Percentiles rank a stretch among this genome's conserved stretches.
phyloP scores from a whole-genome alignment of 2,888 invertebrate species.

The Tridacna gigas region DNA sequence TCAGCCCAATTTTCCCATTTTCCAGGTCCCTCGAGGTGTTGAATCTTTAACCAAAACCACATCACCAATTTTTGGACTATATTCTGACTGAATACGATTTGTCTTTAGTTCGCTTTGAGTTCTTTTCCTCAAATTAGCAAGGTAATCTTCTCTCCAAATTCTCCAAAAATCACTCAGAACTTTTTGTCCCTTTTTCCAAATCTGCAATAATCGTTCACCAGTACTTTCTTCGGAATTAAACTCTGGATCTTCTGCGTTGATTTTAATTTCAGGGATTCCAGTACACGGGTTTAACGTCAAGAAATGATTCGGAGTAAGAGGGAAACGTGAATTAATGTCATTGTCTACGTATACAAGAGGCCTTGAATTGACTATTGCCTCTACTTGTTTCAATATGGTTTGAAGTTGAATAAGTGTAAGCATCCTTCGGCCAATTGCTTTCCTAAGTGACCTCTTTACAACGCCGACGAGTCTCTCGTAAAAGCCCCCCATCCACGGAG shows the following conservation, averaged over 20 bases:
- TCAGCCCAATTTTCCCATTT: background rate
- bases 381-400: background rate
- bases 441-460: background rate
- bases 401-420: background rate
- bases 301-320: background rate
- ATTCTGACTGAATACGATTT: background rate
- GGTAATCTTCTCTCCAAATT: background rate
- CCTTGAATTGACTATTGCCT: background rate
- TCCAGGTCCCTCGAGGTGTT: background rate
- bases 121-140: background rate
- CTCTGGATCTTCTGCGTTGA: background rate
- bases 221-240: background rate
- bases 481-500: no score
- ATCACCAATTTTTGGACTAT: background rate
- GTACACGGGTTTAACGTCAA: background rate
- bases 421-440: background rate
- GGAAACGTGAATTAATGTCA: background rate
- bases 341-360: background rate
- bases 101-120: background rate
- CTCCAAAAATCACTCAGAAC: background rate
- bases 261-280: background rate
- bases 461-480: background rate
- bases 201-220: background rate
- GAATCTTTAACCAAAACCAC: background rate
- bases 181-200: background rate